phyloP scores from a whole-genome alignment of 2,797 vertebrate genomes.

The Xenentodon cancila region DNA sequence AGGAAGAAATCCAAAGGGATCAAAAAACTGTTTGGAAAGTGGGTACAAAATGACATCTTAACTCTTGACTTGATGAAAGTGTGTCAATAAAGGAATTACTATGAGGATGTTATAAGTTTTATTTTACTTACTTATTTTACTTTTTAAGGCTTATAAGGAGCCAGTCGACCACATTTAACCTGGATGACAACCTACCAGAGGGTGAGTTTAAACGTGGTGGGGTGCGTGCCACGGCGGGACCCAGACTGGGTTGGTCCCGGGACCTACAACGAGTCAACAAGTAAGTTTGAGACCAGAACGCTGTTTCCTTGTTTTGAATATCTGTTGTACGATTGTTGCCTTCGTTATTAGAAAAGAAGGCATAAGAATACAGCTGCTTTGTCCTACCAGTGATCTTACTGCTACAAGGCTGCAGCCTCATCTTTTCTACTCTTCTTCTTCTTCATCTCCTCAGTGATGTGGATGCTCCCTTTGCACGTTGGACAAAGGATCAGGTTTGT shows the following conservation, averaged over 20 bases:
- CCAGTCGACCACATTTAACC: slow-evolving; percentile 95
- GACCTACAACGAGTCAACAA: slow-evolving; percentile 89
- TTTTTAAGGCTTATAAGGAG: slow-evolving; percentile 89
- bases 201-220: slow-evolving; percentile 95
- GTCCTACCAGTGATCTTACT: background rate
- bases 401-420: background rate
- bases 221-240: slow-evolving; percentile 94
- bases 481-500: slow-evolving; percentile 96
- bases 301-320: slow-evolving; percentile 31
- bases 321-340: slow-evolving; percentile 3
- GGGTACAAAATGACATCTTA: slow-evolving; percentile 16
- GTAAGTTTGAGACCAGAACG: slow-evolving; percentile 69
- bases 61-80: background rate
- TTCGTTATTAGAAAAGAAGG: slow-evolving; percentile 21
- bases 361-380: background rate
- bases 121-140: background rate
- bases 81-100: background rate
- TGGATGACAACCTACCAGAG: slow-evolving; percentile 91
- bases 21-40: slow-evolving; percentile 96
- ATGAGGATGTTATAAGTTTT: background rate
- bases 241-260: slow-evolving; percentile 95
- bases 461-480: slow-evolving; percentile 96
- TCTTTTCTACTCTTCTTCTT: slow-evolving; percentile 5
- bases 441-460: slow-evolving; percentile 85
- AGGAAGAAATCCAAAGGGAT: slow-evolving; percentile 96